Conservation (phyloP, 2,797 vertebrate genomes). For the Urocyon cinereoargenteus region DNA sequence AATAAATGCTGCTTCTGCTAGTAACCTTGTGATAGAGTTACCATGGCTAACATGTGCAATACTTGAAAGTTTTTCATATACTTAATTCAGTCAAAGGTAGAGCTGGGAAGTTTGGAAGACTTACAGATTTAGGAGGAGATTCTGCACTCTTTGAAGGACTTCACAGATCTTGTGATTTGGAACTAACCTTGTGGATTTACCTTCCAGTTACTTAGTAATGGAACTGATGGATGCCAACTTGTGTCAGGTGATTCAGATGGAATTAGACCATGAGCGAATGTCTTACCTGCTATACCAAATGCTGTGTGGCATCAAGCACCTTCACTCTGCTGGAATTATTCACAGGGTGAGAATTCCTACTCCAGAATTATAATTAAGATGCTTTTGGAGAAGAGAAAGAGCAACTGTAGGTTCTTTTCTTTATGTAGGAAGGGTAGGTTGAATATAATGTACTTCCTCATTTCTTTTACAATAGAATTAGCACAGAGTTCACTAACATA, state of each 20-base stretch:
- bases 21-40: neutral
- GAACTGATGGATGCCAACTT: slow-evolving; percentile 99
- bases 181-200: slow-evolving; percentile 70
- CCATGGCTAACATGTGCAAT: neutral
- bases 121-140: neutral
- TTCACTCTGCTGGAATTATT: slow-evolving; percentile 99
- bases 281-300: slow-evolving; percentile 99
- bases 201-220: slow-evolving; percentile 98
- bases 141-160: neutral
- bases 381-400: neutral
- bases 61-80: neutral
- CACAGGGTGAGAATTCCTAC: slow-evolving; percentile 93
- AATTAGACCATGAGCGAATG: slow-evolving; percentile 99
- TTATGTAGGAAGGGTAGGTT: neutral
- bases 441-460: neutral
- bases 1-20: neutral
- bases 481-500: neutral
- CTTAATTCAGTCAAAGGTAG: neutral
- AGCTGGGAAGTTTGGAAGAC: neutral
- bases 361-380: neutral
- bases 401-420: neutral
- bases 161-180: neutral
- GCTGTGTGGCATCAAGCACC: slow-evolving; percentile 99
- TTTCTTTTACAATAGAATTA: neutral
- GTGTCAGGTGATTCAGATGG: slow-evolving; percentile 99